Conservation (phyloP, 2,797 vertebrate genomes). For the Dendrocincla tyrannina region DNA sequence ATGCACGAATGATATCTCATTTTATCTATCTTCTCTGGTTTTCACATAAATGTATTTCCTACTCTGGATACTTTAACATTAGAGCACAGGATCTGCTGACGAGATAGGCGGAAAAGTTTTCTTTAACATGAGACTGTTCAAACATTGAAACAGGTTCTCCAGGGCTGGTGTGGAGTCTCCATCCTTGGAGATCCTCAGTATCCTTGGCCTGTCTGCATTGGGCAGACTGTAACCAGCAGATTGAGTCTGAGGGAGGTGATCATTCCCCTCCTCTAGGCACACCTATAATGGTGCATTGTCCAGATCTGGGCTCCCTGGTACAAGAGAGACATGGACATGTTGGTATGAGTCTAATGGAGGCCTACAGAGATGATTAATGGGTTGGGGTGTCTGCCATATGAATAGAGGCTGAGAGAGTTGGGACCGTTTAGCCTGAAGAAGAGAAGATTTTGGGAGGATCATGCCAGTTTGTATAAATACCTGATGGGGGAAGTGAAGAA, state of each 20-base stretch:
- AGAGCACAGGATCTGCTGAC: background rate
- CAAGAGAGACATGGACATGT: fast-evolving
- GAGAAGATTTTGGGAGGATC: background rate
- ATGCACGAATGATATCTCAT: background rate
- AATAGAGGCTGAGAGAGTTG: background rate
- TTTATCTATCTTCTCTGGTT: background rate
- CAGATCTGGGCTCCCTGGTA: background rate
- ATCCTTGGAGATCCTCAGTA: background rate
- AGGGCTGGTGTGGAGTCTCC: background rate
- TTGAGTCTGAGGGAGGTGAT: background rate
- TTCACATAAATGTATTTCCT: background rate
- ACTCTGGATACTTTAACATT: background rate
- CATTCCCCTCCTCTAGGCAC: background rate
- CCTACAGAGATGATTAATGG: background rate
- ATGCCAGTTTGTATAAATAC: background rate
- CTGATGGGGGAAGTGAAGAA: background rate
- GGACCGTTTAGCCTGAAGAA: background rate
- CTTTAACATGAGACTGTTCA: background rate
- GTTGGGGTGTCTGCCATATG: background rate
- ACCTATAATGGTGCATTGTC: background rate
- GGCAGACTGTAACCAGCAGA: background rate
- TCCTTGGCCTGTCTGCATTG: background rate
- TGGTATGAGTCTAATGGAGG: background rate
- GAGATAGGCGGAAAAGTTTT: background rate
- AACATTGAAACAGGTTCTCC: background rate